Percentiles rank a stretch among this genome's conserved stretches.
Evolutionary conservation across 2,113 vertebrate species (phyloP).

Genomic region (Pleuronectes platessa): DNA sequence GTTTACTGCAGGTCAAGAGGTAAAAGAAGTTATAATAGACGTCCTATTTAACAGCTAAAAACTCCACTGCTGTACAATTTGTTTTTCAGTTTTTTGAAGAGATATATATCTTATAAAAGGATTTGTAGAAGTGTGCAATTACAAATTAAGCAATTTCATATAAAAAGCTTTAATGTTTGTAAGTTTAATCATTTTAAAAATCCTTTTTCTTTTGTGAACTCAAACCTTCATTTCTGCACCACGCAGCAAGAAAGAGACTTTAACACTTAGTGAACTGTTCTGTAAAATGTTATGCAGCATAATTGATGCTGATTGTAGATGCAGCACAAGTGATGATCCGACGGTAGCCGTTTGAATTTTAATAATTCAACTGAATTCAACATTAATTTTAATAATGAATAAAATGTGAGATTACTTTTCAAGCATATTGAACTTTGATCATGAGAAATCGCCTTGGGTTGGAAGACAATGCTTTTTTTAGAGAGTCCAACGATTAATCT

Average conservation of each 20-base stretch:
- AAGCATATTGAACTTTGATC: background rate
- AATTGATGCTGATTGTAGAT: background rate
- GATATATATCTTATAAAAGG: constrained; percentile 27
- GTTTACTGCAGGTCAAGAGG: constrained; percentile 29
- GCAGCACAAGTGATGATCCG: no score
- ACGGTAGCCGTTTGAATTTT: background rate
- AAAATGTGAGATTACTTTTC: background rate
- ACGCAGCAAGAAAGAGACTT: background rate
- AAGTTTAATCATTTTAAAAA: constrained; percentile 14
- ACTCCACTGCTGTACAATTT: background rate
- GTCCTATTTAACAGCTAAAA: constrained; percentile 25
- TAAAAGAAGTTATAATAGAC: background rate
- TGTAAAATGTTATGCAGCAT: background rate
- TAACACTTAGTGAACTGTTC: background rate
- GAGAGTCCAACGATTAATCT: no score
- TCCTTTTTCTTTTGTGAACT: no score
- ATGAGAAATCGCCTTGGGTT: background rate
- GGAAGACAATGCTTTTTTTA: background rate
- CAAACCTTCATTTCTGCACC: constrained; percentile 9
- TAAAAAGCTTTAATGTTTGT: constrained; percentile 22
- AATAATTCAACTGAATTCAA: background rate
- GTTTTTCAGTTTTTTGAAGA: background rate
- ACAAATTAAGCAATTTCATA: constrained; percentile 35
- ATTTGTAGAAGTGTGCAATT: constrained; percentile 25
- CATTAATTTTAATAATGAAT: background rate